A percentile compares a stretch with the other conserved stretches of the same genome.
Evolutionary conservation across 2,113 vertebrate genomes (phyloP).

Genomic region (Cairina moschata): DNA sequence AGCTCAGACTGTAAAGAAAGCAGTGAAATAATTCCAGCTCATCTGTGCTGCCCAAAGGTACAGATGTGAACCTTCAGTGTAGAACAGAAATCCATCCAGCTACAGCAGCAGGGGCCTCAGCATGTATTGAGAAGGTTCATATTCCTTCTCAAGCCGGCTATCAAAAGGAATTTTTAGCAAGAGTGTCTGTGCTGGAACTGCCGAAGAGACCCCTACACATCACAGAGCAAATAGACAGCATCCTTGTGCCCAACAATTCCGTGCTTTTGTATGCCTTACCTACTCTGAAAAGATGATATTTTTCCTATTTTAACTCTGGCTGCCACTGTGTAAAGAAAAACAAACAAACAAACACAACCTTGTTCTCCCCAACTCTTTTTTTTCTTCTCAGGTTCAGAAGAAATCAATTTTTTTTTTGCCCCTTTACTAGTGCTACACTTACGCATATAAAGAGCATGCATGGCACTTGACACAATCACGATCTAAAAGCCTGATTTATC

Average conservation of each 20-base stretch:
- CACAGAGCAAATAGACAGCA: neutral
- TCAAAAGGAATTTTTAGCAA: neutral
- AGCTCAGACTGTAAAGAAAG: constrained; percentile 59
- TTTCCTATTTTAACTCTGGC: neutral
- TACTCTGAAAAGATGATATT: neutral
- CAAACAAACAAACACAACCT: too few relatives aligned
- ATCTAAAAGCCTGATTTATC: neutral
- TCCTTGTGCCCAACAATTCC: neutral
- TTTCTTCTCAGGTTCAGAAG: neutral
- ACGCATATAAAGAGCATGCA: neutral
- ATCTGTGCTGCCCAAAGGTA: constrained; percentile 24
- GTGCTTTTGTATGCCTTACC: neutral
- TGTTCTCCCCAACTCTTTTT: neutral
- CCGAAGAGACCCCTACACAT: neutral
- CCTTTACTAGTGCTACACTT: neutral
- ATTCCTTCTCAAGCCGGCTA: neutral
- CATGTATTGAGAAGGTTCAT: accelerated
- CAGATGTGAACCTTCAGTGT: neutral
- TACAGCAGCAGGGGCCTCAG: neutral
- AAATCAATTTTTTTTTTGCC: neutral
- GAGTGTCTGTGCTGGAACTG: neutral
- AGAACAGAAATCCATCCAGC: neutral
- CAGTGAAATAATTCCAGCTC: constrained; percentile 63
- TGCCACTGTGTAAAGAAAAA: neutral
- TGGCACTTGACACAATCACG: neutral